Evolutionary conservation across 2,113 vertebrate species (phyloP).

Genomic region (Hemibagrus wyckioides): DNA sequence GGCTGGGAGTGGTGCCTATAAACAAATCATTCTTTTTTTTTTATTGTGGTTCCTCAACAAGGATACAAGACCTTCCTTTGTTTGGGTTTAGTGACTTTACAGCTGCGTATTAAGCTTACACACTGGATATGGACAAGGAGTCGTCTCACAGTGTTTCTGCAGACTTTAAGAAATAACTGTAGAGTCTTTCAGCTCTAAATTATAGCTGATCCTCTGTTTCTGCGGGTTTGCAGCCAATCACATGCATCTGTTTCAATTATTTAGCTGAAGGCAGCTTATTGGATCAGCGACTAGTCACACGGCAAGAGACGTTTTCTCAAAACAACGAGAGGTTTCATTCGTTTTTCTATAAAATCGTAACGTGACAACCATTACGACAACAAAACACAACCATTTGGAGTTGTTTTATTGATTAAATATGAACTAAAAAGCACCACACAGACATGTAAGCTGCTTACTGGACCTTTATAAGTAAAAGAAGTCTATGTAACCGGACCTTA

Average conservation of each 20-base stretch:
- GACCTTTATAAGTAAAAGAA: too few relatives aligned
- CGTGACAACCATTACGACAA: neutral
- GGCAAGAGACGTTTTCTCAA: neutral
- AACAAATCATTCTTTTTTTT: conserved; percentile 20
- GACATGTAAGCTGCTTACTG: too few relatives aligned
- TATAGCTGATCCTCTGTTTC: neutral
- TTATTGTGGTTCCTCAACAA: neutral
- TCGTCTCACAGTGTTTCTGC: neutral
- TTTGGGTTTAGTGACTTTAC: neutral
- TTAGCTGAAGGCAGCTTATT: neutral
- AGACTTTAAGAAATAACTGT: neutral
- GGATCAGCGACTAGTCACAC: neutral
- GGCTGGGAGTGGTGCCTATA: neutral
- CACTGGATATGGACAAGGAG: neutral
- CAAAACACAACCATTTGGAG: neutral
- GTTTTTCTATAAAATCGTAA: neutral
- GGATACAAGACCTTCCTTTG: conserved; percentile 7
- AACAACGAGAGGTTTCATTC: neutral
- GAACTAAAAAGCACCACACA: too few relatives aligned
- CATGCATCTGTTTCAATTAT: neutral
- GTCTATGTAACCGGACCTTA: too few relatives aligned
- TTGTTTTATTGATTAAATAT: too few relatives aligned
- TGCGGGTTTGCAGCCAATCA: neutral
- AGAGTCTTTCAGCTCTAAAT: neutral
- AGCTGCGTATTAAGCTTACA: neutral